phyloP scores from a whole-genome alignment of 1,140 invertebrate species.

The Kradibia gibbosae region DNA sequence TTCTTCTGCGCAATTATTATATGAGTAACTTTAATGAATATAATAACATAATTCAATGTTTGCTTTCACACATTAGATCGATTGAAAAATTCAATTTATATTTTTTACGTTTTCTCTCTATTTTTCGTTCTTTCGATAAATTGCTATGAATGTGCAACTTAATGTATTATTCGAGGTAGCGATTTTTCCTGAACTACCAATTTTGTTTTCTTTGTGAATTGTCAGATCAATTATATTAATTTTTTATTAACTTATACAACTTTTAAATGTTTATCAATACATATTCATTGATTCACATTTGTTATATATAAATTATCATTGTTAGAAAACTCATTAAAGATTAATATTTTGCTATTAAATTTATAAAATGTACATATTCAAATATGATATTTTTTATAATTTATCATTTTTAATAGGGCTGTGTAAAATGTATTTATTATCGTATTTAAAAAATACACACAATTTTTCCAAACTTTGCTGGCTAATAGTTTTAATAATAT shows the following conservation, averaged over 20 bases:
- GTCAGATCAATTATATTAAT: conserved; percentile 4
- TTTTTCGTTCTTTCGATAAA: background rate
- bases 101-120: background rate
- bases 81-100: conserved; percentile 35
- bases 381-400: background rate
- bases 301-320: background rate
- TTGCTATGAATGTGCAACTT: background rate
- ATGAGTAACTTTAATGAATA: background rate
- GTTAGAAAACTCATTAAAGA: too few species aligned
- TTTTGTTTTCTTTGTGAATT: background rate
- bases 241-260: background rate
- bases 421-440: background rate
- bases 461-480: background rate
- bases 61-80: conserved; percentile 28
- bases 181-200: background rate
- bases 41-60: conserved; percentile 37
- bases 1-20: conserved; percentile 39
- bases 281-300: too few species aligned
- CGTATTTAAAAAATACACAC: background rate
- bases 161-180: background rate
- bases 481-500: background rate
- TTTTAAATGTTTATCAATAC: background rate
- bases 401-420: background rate
- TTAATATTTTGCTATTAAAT: conserved; percentile 1
- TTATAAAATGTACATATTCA: background rate